phyloP scores from a whole-genome alignment of 2,113 vertebrate genomes.

The Turdus rufiventris region DNA sequence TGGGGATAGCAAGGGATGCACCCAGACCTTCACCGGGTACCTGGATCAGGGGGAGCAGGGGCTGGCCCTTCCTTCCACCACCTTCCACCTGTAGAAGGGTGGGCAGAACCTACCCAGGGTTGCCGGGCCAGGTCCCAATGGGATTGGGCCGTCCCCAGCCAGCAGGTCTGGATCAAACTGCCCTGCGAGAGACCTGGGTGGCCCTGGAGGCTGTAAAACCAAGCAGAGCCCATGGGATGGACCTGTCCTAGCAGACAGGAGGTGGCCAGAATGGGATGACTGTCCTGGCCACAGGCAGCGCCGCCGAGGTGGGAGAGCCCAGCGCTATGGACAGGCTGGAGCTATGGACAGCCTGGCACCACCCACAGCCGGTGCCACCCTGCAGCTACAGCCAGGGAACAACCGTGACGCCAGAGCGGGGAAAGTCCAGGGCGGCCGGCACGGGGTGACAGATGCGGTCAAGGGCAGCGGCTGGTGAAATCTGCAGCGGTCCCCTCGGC shows the following conservation, averaged over 20 bases:
- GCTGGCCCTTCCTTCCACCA: neutral
- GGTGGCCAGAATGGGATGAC: neutral
- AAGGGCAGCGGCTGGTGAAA: neutral
- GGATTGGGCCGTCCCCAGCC: neutral
- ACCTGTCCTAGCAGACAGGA: neutral
- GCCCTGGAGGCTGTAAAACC: neutral
- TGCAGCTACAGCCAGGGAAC: neutral
- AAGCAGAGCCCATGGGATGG: neutral
- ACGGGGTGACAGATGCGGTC: neutral
- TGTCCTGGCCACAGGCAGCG: neutral
- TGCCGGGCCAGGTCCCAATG: neutral
- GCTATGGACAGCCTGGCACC: neutral
- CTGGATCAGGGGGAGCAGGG: neutral
- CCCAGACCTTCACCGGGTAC: neutral
- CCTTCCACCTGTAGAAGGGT: rapidly evolving
- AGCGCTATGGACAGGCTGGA: no score
- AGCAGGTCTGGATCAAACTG: neutral
- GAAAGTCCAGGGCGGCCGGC: constrained; percentile 41
- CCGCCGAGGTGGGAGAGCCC: neutral
- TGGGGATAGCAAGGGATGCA: neutral
- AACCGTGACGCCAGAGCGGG: constrained; percentile 9
- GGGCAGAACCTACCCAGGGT: rapidly evolving
- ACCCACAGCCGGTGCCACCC: neutral
- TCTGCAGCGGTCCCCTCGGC: neutral
- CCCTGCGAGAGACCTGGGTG: neutral